Evolutionary conservation across 1,140 invertebrate genomes (phyloP), one percentile per base, ranked within the genome.

Genomic region (Trichogramma pretiosum): DNA sequence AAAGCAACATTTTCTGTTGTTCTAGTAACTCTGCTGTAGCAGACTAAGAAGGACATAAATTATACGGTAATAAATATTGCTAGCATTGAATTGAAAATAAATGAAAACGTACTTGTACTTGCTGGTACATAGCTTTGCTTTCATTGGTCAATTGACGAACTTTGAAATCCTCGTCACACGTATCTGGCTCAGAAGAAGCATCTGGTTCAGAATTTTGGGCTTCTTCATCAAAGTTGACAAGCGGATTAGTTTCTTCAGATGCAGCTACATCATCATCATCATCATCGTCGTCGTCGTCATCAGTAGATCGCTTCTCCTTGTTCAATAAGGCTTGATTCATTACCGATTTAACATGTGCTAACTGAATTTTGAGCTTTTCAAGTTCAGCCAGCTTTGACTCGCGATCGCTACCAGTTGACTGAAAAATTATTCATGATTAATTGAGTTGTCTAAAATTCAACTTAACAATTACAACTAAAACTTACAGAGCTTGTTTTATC

Each of bases 21-120:
- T 72, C 67, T 22, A 64, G 68, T 18, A 72, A 43, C 50, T 70
- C 67, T 34, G 52, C 54, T 0, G 64, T 72, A 0, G 69, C 59
- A 10, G 61, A 60, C 65, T 71, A 10, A 8, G 50, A n/a, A n/a
- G n/a, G n/a, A n/a, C n/a, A n/a, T n/a, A n/a, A n/a, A 48, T 19
- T 16, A 32, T 16, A 37, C 2, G 1, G 2, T 37, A 9, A 19
- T 37, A 37, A 37, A n/a, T n/a, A n/a, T n/a, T n/a, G n/a, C n/a
- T 26, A 22, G 18, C 4, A 17, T 5, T 13, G 21, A 22, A n/a
- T 41, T 24, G 26, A 24, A 5, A n/a, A 22, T 9, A 26, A 8
- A 9, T 35, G 17, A 35, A 39, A 10, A 37, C 48, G 3, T 45
- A 53, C 54, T 46, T 55, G 50, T 26, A 55, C 52, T 40, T 55